A percentile compares a stretch with the other conserved stretches of the same genome.
Conservation (phyloP, 1,140 invertebrate genomes). For the Euwallacea similis region DNA sequence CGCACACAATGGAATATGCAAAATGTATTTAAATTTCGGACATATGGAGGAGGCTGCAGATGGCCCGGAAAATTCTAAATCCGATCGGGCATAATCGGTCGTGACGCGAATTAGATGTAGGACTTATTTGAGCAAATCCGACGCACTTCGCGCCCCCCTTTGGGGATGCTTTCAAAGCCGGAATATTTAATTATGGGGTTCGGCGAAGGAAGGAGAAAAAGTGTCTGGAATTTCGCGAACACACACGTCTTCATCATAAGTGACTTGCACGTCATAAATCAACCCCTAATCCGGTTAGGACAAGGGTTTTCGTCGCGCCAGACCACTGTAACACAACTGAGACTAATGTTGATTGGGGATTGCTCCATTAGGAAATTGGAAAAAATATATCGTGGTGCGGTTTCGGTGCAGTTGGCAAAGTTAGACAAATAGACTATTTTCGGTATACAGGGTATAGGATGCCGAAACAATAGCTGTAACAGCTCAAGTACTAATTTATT, state of each 20-base stretch:
- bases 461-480: no score
- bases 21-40: conserved; percentile 18
- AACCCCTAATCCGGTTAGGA: conserved; percentile 19
- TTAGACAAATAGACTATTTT: no score
- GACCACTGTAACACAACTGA: conserved; percentile 14
- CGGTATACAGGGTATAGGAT: no score
- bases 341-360: conserved; percentile 14
- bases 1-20: conserved; percentile 18
- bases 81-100: conserved; percentile 18
- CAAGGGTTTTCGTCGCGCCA: conserved; percentile 14
- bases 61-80: conserved; percentile 4
- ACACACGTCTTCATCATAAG: conserved; percentile 17
- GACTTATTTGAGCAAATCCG: conserved; percentile 22
- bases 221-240: background rate
- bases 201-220: no score
- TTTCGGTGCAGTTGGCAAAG: no score
- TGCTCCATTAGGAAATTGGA: conserved; percentile 26
- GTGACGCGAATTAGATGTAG: conserved; percentile 29
- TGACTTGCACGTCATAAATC: conserved; percentile 14
- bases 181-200: conserved; percentile 5
- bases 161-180: conserved; percentile 2
- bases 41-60: background rate
- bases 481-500: no score
- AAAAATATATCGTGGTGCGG: background rate
- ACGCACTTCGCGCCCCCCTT: conserved; percentile 20